Conservation (phyloP, 2,888 invertebrate species). For the Apotomis capreana region DNA sequence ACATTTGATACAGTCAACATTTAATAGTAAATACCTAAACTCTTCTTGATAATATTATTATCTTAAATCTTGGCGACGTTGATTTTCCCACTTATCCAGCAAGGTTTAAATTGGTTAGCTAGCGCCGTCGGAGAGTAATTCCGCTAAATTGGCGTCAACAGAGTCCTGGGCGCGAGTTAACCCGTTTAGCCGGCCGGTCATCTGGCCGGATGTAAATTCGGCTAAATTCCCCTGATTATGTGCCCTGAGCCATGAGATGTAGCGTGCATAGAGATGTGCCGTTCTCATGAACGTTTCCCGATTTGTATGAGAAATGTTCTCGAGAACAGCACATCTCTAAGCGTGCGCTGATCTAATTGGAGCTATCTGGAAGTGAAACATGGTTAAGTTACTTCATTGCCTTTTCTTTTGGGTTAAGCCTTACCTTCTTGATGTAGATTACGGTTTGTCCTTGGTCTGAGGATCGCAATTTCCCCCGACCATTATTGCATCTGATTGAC, state of each 20-base stretch:
- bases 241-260: conserved; percentile 24
- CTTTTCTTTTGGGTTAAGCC: no score
- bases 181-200: conserved; percentile 47
- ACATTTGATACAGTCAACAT: no score
- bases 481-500: no score
- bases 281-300: no score
- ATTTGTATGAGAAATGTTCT: no score
- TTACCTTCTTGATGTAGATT: no score
- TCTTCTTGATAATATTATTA: background rate
- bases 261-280: background rate
- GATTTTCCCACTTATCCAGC: conserved; percentile 7
- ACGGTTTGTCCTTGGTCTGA: no score
- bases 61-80: background rate
- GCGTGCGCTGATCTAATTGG: background rate
- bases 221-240: conserved; percentile 44
- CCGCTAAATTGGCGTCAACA: conserved; percentile 32
- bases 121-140: conserved; percentile 21
- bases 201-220: conserved; percentile 49
- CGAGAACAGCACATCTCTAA: no score
- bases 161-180: conserved; percentile 35
- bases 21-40: no score
- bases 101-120: conserved; percentile 9
- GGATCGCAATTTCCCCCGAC: no score
- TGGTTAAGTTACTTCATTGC: background rate
- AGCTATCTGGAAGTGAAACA: background rate